Percentiles rank a stretch among this genome's conserved stretches.
Conservation (phyloP, 1,140 invertebrate species). For the Pogonomyrmex californicus region DNA sequence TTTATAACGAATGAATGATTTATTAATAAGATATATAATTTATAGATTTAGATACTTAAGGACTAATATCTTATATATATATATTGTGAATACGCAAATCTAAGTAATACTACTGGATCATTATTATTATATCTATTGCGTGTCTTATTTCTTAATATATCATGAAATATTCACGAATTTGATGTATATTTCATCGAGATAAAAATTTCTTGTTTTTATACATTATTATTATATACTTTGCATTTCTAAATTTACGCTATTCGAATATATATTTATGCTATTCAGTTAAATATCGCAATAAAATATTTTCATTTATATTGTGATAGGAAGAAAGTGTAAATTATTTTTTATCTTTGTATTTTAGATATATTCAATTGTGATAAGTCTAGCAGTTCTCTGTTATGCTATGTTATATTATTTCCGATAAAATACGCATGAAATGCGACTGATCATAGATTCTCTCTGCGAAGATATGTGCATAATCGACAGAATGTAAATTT, state of each 20-base stretch:
- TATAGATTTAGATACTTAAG: constrained; percentile 35
- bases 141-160: constrained; percentile 35
- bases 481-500: background rate
- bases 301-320: background rate
- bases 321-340: background rate
- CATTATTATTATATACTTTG: background rate
- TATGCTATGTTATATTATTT: background rate
- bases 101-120: constrained; percentile 66
- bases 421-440: background rate
- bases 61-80: constrained; percentile 67
- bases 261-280: too few relatives aligned
- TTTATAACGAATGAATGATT: constrained; percentile 53
- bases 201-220: background rate
- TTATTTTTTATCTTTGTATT: background rate
- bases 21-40: constrained; percentile 63
- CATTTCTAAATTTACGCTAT: background rate
- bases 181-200: background rate
- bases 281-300: background rate
- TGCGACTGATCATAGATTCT: too few relatives aligned
- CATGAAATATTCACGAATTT: background rate
- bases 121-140: constrained; percentile 56
- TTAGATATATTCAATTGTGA: background rate
- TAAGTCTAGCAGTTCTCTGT: background rate
- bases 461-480: background rate
- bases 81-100: constrained; percentile 74